A percentile compares a stretch with the other conserved stretches of the same genome.
phyloP scores from a whole-genome alignment of 2,888 invertebrate species.

The Frankliniella fusca region DNA sequence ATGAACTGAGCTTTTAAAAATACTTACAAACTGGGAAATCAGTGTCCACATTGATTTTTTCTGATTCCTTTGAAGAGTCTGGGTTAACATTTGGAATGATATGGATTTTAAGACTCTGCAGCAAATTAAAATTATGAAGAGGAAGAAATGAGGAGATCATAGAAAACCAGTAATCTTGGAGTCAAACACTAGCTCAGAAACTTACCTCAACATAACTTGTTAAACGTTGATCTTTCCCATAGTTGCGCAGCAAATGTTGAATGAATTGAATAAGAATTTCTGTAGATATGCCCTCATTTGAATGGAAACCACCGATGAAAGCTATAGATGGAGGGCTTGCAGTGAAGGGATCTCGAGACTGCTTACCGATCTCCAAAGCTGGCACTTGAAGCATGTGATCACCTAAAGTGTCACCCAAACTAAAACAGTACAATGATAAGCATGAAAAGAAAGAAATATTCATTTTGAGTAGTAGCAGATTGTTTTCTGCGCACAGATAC shows the following conservation, averaged over 20 bases:
- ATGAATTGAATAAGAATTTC: neutral
- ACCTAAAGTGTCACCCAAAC: neutral
- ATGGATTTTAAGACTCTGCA: neutral
- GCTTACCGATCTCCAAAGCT: neutral
- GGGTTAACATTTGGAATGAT: neutral
- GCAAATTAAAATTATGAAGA: neutral
- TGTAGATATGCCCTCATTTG: neutral
- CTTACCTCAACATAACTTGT: neutral
- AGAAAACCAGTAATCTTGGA: neutral
- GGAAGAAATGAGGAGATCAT: neutral
- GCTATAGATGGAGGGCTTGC: neutral
- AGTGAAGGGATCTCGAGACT: neutral
- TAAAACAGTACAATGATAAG: neutral
- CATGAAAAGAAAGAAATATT: neutral
- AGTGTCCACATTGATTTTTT: neutral
- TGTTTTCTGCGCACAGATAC: neutral
- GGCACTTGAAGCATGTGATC: neutral
- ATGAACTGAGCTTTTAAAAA: neutral
- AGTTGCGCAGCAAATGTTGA: neutral
- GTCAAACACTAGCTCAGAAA: neutral
- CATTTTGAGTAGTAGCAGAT: neutral
- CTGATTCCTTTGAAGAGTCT: neutral
- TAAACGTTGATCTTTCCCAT: neutral
- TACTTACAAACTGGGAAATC: slow-evolving; percentile 1
- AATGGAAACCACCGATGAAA: neutral